Percentiles rank a stretch among this genome's conserved stretches.
These are phyloP conservation scores for Drosophila kanekoi DNA, from an alignment of 2,888 invertebrate species.

Conservation along the genomic window DNA sequence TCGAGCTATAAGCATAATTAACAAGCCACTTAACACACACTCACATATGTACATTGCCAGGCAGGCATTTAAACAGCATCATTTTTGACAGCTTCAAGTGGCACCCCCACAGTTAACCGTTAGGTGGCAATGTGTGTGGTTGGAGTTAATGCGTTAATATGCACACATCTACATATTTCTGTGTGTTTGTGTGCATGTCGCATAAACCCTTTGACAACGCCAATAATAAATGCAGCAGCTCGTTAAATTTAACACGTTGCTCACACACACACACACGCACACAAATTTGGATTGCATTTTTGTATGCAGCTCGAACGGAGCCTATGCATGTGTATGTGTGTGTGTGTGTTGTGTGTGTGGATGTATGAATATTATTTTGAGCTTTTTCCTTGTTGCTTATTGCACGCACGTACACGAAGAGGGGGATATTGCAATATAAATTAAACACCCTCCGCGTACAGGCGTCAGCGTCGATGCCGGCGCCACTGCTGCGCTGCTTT, in stretches of 20 bases:
- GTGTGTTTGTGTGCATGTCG: conserved; percentile 5
- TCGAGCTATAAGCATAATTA: conserved; percentile 67
- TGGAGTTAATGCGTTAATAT: conserved; percentile 42
- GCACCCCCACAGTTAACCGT: conserved; percentile 55
- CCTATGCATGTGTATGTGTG: background rate
- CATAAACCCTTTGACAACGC: conserved; percentile 28
- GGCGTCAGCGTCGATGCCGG: conserved; percentile 5
- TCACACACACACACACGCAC: background rate
- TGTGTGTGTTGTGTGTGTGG: background rate
- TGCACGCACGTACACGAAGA: conserved; percentile 34
- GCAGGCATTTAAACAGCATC: conserved; percentile 41
- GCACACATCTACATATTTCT: background rate
- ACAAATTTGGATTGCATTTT: conserved; percentile 27
- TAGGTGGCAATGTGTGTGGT: conserved; percentile 29
- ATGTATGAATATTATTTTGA: conserved; percentile 6
- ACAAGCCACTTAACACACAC: conserved; percentile 74
- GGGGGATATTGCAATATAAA: conserved; percentile 36
- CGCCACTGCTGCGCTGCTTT: background rate
- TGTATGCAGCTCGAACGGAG: conserved; percentile 14
- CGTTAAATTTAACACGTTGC: conserved; percentile 21
- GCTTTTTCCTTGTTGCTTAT: conserved; percentile 35
- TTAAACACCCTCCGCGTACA: conserved; percentile 25
- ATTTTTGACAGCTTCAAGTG: conserved; percentile 68
- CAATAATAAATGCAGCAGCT: conserved; percentile 14
- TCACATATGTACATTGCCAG: background rate